Percentiles rank a stretch among this genome's conserved stretches.
Conservation (phyloP, 2,797 vertebrate species). For the Sebastes kiyomatsui region DNA sequence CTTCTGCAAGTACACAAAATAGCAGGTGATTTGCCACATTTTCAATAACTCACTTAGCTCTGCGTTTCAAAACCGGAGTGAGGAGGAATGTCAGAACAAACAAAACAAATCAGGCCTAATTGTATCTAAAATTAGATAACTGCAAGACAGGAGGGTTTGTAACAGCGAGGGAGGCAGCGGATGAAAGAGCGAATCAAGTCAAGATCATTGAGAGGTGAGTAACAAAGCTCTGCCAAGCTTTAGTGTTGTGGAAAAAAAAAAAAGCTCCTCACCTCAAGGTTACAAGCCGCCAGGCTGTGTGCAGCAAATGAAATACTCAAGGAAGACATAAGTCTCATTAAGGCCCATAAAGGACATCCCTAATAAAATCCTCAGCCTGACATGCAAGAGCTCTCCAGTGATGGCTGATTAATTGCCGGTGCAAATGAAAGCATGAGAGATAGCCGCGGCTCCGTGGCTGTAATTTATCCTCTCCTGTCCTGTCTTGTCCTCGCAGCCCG, state of each 20-base stretch:
- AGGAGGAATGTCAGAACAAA: constrained; percentile 60
- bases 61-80: constrained; percentile 51
- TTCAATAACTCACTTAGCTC: constrained; percentile 47
- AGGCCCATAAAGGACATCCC: constrained; percentile 85
- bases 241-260: constrained; percentile 36
- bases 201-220: constrained; percentile 67
- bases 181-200: constrained; percentile 68
- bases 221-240: constrained; percentile 64
- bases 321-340: constrained; percentile 88
- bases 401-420: constrained; percentile 87
- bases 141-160: constrained; percentile 59
- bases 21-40: constrained; percentile 42
- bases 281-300: constrained; percentile 75
- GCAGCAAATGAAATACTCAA: constrained; percentile 85
- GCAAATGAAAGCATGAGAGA: constrained; percentile 82
- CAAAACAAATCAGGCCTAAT: constrained; percentile 76
- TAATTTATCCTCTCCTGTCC: constrained; percentile 83
- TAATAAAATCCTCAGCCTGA: constrained; percentile 86
- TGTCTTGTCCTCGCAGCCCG: constrained; percentile 76
- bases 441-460: constrained; percentile 69
- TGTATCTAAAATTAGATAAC: constrained; percentile 76
- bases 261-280: constrained; percentile 76
- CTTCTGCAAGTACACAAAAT: constrained; percentile 18
- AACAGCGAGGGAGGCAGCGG: constrained; percentile 49
- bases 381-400: constrained; percentile 83